Percentiles rank a stretch among this genome's conserved stretches.
Evolutionary conservation across 2,113 vertebrate species (phyloP).

Genomic region (Sander vitreus): DNA sequence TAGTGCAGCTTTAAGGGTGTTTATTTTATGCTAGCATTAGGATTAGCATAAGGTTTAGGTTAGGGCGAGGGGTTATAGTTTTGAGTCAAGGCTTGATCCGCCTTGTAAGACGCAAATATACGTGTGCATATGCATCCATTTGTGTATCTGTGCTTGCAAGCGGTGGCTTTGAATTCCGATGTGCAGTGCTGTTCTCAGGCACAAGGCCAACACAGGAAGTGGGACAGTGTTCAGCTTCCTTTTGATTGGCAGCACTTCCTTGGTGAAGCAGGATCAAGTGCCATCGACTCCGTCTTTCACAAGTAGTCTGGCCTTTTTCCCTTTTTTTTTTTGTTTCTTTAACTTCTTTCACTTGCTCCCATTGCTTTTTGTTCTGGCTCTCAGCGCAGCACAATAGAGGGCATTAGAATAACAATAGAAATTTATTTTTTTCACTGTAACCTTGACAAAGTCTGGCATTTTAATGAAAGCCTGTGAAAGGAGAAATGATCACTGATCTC

Average conservation of each 20-base stretch:
- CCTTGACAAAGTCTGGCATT: conserved; percentile 59
- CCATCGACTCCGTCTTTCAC: conserved; percentile 53
- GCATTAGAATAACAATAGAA: conserved; percentile 68
- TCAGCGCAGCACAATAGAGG: conserved; percentile 57
- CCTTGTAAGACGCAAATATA: conserved; percentile 3
- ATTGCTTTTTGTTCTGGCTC: conserved; percentile 47
- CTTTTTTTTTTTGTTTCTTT: conserved; percentile 5
- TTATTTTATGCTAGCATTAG: not conserved
- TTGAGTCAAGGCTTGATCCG: not conserved
- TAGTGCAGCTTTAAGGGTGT: not conserved
- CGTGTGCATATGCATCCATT: not conserved
- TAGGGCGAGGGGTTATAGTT: not conserved
- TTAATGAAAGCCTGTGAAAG: conserved; percentile 44
- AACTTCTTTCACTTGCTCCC: conserved; percentile 39
- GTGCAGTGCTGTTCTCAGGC: conserved; percentile 42
- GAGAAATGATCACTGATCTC: conserved; percentile 39
- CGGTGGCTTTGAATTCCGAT: conserved; percentile 24
- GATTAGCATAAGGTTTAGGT: not conserved
- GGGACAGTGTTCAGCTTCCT: conserved; percentile 50
- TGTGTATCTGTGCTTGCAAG: conserved; percentile 13
- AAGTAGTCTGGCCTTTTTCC: conserved; percentile 20
- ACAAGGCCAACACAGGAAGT: conserved; percentile 63
- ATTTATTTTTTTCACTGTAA: conserved; percentile 12
- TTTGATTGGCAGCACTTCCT: conserved; percentile 74
- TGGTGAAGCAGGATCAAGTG: conserved; percentile 54